phyloP scores from a whole-genome alignment of 2,113 vertebrate species.

The Malurus cyaneus region DNA sequence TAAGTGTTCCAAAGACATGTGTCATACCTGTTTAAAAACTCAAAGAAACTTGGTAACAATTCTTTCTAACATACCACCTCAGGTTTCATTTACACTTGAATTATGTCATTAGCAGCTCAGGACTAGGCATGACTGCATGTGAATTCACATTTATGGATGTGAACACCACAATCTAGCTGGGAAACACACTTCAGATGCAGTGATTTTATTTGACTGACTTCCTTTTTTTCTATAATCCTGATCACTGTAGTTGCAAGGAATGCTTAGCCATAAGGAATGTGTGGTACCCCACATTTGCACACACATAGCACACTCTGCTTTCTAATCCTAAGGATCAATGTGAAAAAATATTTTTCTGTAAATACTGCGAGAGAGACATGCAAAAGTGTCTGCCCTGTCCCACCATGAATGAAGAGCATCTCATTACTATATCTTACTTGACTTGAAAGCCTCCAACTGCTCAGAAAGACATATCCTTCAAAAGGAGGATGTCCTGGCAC shows the following conservation, averaged over 20 bases:
- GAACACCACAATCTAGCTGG: neutral
- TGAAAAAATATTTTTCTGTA: neutral
- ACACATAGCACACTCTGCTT: neutral
- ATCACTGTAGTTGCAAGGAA: neutral
- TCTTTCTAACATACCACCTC: neutral
- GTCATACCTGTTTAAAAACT: neutral
- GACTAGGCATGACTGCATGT: neutral
- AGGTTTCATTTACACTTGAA: neutral
- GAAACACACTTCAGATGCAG: neutral
- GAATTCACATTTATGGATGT: neutral
- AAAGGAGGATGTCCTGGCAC: neutral
- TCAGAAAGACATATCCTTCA: neutral
- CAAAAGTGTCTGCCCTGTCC: neutral
- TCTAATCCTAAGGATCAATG: neutral
- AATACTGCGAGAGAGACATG: neutral
- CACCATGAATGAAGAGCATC: neutral
- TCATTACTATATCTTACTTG: neutral
- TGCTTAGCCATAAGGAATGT: neutral
- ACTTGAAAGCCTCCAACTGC: neutral
- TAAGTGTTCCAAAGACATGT: neutral
- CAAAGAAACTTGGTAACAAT: neutral
- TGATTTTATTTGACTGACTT: neutral
- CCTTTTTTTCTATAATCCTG: neutral
- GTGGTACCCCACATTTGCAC: neutral
- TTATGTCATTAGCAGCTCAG: neutral